A percentile compares a stretch with the other conserved stretches of the same genome.
phyloP scores from a whole-genome alignment of 2,797 vertebrate genomes.

The Florisuga fusca region DNA sequence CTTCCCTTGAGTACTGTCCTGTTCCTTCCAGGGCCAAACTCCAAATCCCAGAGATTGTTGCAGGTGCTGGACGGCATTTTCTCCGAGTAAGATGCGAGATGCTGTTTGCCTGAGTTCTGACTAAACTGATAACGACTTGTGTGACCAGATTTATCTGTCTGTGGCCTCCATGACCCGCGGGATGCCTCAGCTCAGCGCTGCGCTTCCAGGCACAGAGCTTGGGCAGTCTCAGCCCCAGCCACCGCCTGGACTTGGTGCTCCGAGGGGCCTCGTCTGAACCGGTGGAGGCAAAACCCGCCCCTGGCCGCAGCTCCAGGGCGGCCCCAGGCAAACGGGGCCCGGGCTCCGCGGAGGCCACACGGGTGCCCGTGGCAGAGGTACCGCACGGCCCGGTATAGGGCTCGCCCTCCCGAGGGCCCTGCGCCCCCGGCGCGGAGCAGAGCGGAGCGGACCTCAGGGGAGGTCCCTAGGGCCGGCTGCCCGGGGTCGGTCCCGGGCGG shows the following conservation, averaged over 20 bases:
- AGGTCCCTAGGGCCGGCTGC: background rate
- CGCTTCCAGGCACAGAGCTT: accelerated
- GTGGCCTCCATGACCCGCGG: background rate
- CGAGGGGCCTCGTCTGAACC: background rate
- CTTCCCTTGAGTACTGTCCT: background rate
- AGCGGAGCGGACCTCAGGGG: background rate
- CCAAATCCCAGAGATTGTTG: background rate
- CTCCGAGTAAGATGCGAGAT: background rate
- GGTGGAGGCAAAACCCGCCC: background rate
- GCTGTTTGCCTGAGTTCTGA: background rate
- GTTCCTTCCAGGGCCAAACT: background rate
- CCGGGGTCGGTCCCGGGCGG: background rate
- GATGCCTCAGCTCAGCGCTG: too few species aligned
- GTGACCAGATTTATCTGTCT: background rate
- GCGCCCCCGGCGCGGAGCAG: background rate
- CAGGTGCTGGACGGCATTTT: background rate
- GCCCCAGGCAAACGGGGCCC: background rate
- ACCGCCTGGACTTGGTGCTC: background rate
- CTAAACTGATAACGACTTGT: background rate
- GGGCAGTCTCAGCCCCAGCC: background rate
- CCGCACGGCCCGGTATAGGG: too few species aligned
- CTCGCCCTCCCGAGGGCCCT: background rate
- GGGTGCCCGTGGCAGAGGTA: background rate
- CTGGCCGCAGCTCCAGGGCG: background rate
- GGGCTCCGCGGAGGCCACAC: background rate